Base-by-base conservation (phyloP, 1,140 invertebrate species). In the Hycleus phaleratus region DNA sequence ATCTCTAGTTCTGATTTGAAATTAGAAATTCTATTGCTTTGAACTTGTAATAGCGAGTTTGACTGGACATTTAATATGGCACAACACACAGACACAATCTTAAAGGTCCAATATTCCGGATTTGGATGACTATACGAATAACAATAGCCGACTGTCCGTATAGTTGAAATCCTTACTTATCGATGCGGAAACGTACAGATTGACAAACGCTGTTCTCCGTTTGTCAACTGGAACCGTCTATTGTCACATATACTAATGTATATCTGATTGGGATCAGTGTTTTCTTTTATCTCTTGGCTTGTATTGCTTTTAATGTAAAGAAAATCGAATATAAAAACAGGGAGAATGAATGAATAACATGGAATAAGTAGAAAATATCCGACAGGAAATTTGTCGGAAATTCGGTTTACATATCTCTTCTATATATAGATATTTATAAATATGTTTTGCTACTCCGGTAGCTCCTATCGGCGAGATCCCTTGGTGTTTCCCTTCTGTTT, bases 121-220 rank as follows among this genome's bases (percentile, higher is more conserved):
- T 53, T 53, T 45, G 51, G 32, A 42, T 42, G 42, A 45, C 42
- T 44, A 45, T n/a, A 26, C 51, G 51, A 12, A 53, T 42, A 53
- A 53, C 45, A 46, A 44, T 7, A 50, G 39, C 50, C 58, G 62
- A 58, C 56, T 59, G 54, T 61, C 18, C 18, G 60, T 62, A 49
- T 61, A 57, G 56, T 59, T 56, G 59, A 65, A 63, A 62, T 63
- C 53, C 18, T 45, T 61, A 62, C 45, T 66, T 68, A 66, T 68
- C 59, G 67, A 68, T 65, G 62, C 67, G 67, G 67, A 68, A 68
- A 65, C 56, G 55, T 57, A 65, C 63, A 67, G 65, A 68, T 68
- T 67, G 67, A 67, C 67, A 62, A 67, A 66, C 58, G 59, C 56
- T 64, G 62, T 64, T 65, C 61, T 4, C 47, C 62, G 67, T 67